phyloP scores from a whole-genome alignment of 2,113 vertebrate species.

The Glaucidium brasilianum region DNA sequence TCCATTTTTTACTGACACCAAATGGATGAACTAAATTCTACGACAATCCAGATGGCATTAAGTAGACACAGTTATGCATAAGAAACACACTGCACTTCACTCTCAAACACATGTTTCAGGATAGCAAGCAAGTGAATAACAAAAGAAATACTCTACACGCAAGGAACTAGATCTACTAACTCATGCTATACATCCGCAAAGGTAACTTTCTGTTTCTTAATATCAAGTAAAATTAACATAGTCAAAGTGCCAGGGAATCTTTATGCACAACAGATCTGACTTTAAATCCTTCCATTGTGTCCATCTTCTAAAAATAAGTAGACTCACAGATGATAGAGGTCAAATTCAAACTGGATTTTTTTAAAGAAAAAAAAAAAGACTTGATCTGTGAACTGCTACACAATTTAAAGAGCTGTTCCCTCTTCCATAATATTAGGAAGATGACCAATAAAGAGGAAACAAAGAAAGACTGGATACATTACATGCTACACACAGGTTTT shows the following conservation, averaged over 20 bases:
- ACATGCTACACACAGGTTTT: background rate
- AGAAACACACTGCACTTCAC: background rate
- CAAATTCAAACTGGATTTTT: background rate
- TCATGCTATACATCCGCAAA: background rate
- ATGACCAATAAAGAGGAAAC: background rate
- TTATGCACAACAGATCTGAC: background rate
- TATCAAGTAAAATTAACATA: background rate
- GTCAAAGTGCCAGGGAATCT: background rate
- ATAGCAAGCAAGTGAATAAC: background rate
- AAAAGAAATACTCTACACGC: background rate
- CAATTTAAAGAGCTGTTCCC: background rate
- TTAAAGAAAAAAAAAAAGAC: background rate
- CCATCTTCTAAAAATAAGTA: background rate
- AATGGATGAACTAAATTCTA: background rate
- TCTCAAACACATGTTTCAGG: background rate
- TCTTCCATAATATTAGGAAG: background rate
- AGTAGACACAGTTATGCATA: rapidly evolving
- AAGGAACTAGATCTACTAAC: background rate
- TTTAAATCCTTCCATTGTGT: background rate
- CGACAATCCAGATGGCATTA: background rate
- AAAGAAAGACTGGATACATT: background rate
- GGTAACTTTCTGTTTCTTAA: background rate
- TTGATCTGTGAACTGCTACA: background rate
- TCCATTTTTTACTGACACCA: background rate
- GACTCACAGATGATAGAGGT: background rate